These are phyloP conservation scores for Drosophila truncata DNA, from an alignment of 1,140 invertebrate genomes.

Conservation along the genomic window DNA sequence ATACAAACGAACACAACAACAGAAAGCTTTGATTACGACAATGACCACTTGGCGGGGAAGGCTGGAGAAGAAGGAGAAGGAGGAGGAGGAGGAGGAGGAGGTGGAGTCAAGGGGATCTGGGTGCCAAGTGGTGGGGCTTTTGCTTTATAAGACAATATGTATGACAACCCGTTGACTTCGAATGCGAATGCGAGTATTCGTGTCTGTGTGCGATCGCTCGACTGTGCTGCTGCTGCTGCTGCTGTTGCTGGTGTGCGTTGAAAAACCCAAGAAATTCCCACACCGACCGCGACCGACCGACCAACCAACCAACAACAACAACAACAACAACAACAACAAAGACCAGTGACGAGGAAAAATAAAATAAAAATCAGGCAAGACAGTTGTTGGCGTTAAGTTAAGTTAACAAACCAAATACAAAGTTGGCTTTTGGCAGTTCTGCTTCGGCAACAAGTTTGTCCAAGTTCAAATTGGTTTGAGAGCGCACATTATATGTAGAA, in stretches of 20 bases:
- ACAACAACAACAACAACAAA: constrained; percentile 44
- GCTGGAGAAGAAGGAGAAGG: neutral
- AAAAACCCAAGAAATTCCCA: constrained; percentile 86
- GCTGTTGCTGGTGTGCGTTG: constrained; percentile 70
- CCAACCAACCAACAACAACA: constrained; percentile 14
- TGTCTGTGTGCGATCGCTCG: constrained; percentile 19
- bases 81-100: neutral
- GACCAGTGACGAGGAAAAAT: constrained; percentile 46
- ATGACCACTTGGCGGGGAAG: constrained; percentile 24
- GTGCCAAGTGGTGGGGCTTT: constrained; percentile 63
- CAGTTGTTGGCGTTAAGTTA: constrained; percentile 56
- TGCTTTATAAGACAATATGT: constrained; percentile 75
- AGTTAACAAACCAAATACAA: constrained; percentile 77
- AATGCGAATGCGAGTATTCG: constrained; percentile 17
- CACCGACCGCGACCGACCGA: too few species aligned
- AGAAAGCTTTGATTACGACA: constrained; percentile 75
- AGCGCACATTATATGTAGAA: constrained; percentile 48
- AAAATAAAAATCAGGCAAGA: constrained; percentile 61
- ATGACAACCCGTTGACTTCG: constrained; percentile 52
- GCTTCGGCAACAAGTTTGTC: constrained; percentile 69
- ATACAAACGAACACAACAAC: constrained; percentile 25
- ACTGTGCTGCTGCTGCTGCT: neutral
- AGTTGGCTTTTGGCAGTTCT: constrained; percentile 54
- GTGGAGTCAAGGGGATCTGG: constrained; percentile 21
- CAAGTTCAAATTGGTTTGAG: constrained; percentile 80